Evolutionary conservation across 2,888 invertebrate genomes (phyloP).

Genomic region (Netelia inedita): DNA sequence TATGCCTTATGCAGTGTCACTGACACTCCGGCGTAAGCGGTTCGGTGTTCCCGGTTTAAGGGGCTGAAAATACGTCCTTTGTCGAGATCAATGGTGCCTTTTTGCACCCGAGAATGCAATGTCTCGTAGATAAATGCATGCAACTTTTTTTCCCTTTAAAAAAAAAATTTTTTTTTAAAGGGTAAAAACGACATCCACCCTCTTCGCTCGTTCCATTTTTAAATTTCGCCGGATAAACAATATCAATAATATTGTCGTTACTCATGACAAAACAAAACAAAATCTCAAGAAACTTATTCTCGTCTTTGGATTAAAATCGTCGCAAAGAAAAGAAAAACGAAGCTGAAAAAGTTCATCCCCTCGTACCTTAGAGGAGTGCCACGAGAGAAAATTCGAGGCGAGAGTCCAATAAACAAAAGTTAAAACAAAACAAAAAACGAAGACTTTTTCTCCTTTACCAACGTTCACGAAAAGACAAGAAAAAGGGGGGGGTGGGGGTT

Average conservation of each 20-base stretch:
- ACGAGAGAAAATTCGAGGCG: not conserved
- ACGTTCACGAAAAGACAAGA: conserved; percentile 7
- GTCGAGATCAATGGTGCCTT: conserved; percentile 15
- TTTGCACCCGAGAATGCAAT: not conserved
- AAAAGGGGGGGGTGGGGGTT: conserved; percentile 1
- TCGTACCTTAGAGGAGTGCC: not conserved
- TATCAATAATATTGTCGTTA: not conserved
- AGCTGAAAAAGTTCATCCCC: not conserved
- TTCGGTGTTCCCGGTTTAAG: conserved; percentile 15
- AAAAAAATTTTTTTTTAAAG: not conserved
- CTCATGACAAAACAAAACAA: not conserved
- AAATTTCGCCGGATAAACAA: too few relatives aligned
- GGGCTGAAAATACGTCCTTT: not conserved
- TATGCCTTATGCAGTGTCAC: conserved; percentile 45
- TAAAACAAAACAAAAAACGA: not conserved
- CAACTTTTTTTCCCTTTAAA: not conserved
- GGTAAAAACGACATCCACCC: not conserved
- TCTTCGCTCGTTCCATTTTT: too few relatives aligned
- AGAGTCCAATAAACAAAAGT: not conserved
- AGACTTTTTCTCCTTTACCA: not conserved
- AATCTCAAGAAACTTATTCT: too few relatives aligned
- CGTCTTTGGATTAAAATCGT: too few relatives aligned
- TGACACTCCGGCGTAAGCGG: conserved; percentile 28
- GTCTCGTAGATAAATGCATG: not conserved
- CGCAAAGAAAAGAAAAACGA: too few relatives aligned